A percentile compares a stretch with the other conserved stretches of the same genome.
Conservation (phyloP, 2,797 vertebrate species). For the Hemitrygon akajei region DNA sequence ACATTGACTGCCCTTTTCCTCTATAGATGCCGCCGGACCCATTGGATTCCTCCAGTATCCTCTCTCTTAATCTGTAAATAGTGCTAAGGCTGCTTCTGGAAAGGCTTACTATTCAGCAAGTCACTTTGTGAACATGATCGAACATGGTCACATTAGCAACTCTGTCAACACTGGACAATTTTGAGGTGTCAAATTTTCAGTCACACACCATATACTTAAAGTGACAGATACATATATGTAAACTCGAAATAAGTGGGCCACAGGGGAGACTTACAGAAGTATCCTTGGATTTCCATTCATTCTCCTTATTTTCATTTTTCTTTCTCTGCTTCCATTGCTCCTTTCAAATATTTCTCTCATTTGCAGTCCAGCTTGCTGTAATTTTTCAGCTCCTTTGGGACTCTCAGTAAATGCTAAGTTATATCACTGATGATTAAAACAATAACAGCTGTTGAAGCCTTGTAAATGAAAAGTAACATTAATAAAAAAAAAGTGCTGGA, state of each 20-base stretch:
- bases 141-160: conserved; percentile 9
- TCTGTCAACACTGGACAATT: conserved; percentile 5
- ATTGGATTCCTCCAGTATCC: no score
- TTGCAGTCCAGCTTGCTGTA: background rate
- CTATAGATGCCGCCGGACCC: no score
- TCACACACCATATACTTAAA: background rate
- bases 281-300: background rate
- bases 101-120: background rate
- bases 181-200: conserved; percentile 4
- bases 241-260: background rate
- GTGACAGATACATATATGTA: background rate
- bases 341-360: background rate
- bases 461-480: background rate
- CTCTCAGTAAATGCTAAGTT: background rate
- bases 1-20: no score
- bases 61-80: background rate
- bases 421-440: background rate
- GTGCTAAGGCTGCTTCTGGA: background rate
- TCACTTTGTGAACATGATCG: background rate
- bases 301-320: background rate
- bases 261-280: background rate
- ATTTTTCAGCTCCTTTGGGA: background rate
- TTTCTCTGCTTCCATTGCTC: background rate
- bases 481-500: background rate
- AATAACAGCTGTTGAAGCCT: background rate